Evolutionary conservation across 2,888 invertebrate species (phyloP), one percentile per base, ranked within the genome.

Genomic region (Rhagium mordax): DNA sequence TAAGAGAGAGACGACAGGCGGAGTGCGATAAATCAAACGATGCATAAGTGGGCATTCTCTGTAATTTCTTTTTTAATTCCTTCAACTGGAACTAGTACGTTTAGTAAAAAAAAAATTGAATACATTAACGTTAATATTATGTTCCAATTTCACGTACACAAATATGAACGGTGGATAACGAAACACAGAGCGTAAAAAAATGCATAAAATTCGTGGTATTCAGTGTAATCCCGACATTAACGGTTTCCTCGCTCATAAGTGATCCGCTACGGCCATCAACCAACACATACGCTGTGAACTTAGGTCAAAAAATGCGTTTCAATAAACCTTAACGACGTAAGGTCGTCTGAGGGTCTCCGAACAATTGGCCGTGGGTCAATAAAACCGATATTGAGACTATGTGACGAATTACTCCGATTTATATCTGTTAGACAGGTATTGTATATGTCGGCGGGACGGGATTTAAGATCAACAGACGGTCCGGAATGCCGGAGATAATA

Each of bases 331-430:
- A 59, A 59, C 33, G 59, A 59, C 16, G 7, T 59, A 59, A 59
- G 59, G 59, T 59, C 59, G 59, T 59, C 59, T 27, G 29, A 59
- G 59, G 59, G 59, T 59, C 59, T 59, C n/a, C 59, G 33, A 27
- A 59, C 59, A 33, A 59, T 33, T 18, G 33, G 1, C 33, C 59
- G 7, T 59, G 59, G 59, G 59, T 59, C 29, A 33, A 24, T 15
- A 27, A 6, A 15, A n/a, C 33, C 59, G 59, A 59, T 59, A 59
- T 59, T 59, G 59, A 59, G 59, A 16, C 15, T 18, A 33, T 16
- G 27, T 59, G 59, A 33, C 59, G 59, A 33, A 29, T 16, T 18
- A 24, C 7, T 59, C 10, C 33, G 59, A 59, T 59, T 29, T 59
- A 4, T 59, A 59, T 59, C 21, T 27, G 6, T n/a, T n/a, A 55